These are phyloP conservation scores for Phyllostomus discolor DNA, from an alignment of 2,113 vertebrate species.

Conservation along the genomic window DNA sequence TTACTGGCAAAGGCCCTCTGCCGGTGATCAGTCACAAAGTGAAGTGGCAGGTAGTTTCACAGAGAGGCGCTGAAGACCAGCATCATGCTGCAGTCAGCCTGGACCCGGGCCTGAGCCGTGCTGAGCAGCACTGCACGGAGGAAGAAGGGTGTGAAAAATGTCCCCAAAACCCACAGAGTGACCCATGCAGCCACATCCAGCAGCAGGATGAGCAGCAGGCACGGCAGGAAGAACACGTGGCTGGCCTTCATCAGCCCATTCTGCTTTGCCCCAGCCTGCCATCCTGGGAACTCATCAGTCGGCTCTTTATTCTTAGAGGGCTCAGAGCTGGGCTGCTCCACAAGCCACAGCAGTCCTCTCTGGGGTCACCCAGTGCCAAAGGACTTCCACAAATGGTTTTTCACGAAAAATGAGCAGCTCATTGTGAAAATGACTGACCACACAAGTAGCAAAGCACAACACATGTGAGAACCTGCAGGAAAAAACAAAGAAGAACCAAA, in stretches of 20 bases:
- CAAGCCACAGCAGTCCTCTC: background rate
- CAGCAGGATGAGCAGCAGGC: conserved; percentile 79
- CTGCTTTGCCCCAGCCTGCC: conserved; percentile 73
- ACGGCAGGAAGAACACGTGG: conserved; percentile 75
- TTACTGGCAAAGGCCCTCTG: conserved; percentile 85
- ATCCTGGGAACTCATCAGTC: conserved; percentile 79
- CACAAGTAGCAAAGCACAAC: background rate
- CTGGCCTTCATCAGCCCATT: conserved; percentile 79
- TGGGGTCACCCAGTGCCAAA: background rate
- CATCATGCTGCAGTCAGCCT: conserved; percentile 82
- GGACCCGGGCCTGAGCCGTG: conserved; percentile 76
- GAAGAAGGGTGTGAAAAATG: conserved; percentile 76
- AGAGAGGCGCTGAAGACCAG: conserved; percentile 76
- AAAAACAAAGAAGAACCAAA: background rate
- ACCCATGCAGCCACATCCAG: conserved; percentile 79
- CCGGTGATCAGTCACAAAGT: conserved; percentile 83
- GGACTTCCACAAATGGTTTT: background rate
- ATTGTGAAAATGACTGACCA: background rate
- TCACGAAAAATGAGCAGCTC: background rate
- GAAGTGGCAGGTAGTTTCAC: conserved; percentile 84
- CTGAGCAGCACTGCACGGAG: conserved; percentile 77
- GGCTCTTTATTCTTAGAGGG: conserved; percentile 80
- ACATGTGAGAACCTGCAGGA: background rate
- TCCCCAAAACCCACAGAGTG: conserved; percentile 78
- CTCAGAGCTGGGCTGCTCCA: conserved; percentile 81